Base-by-base conservation (phyloP, 1,140 invertebrate species). In the Drosophila sechellia region DNA sequence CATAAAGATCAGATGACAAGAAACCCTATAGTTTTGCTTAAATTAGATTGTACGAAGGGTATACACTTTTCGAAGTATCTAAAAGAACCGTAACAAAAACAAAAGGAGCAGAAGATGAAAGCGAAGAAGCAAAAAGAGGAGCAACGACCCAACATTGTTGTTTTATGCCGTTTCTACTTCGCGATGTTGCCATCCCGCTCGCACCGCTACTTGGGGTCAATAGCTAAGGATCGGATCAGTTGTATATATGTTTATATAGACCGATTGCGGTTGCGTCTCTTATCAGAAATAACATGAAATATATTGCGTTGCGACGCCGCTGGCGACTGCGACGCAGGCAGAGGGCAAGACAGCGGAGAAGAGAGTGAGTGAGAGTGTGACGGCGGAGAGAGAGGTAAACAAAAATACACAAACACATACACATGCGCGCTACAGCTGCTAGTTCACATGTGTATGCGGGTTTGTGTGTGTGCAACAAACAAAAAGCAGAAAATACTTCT, bases 281-380 rank as follows among this genome's bases (percentile, higher is more conserved):
- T 81, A 81, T 81, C 79, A 81, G 64, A 81, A 81, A 81, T 61
- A 81, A 80, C 59, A 80, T 60, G 48, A 80, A 81, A 73, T 73
- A 77, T 81, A 81, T 81, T 81, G 79, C 79, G 79, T 81, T 81
- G 79, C 37, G 37, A 39, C 37, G 37, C 37, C 37, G 12, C 37
- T 39, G 37, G 37, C 37, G 12, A 39, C 37, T 4, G 37, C 37
- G 37, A 39, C 37, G 37, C 13, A 13, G 37, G 37, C 69, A 53
- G 63, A 34, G 31, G 61, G 58, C 48, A 37, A 34, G 35, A 55
- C 10, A 55, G 45, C 25, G 58, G 49, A 50, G 34, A 13, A 60
- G 57, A 49, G 50, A 27, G 34, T 56, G 57, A 40, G 35, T 37
- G 46, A 55, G 17, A 37, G 50, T 39, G 58, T 54, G 39, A 27